Evolutionary conservation across 2,888 invertebrate species (phyloP), one percentile per base, ranked within the genome.

Genomic region (Lucinisca nassula): DNA sequence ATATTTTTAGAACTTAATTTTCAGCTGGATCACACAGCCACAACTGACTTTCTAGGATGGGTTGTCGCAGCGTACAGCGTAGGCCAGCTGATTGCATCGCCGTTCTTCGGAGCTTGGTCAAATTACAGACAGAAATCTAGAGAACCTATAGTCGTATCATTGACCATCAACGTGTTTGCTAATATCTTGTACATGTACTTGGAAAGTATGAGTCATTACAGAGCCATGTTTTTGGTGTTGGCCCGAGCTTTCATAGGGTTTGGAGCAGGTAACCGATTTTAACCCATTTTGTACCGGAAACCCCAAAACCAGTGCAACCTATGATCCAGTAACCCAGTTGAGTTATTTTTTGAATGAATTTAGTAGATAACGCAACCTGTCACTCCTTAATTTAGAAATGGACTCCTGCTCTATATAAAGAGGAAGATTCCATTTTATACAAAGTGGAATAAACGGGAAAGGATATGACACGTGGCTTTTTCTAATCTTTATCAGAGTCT

Each of bases 51-150:
- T 82, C 93, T 96, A 24, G 96, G 96, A 10, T 96, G 95, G 94
- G 95, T 96, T 21, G 95, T 96, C 0, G 96, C 96, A 4, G 91
- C 94, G 0, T 96, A 95, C 90, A 95, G 95, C 70, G 67, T 96
- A 10, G 96, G 96, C 10, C 96, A 96, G 89, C 93, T 96, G 27
- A 61, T 96, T n/a, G 95, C 96, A 6, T 95, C 96, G 0, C 96
- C 96, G 2, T 37, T 95, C 6, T 96, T 96, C 81, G 96, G 96
- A 6, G 92, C 84, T 30, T 95, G 95, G 95, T 92, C 94, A 37
- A 95, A 95, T 88, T 76, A 78, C 6, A 84, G 94, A 12, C 85
- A 89, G 4, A 91, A 88, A 58, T 94, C 94, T 75, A 82, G 94
- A 32, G 92, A 94, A 32, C 96, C 96, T 0, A 87, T 96, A 38